Evolutionary conservation across 1,140 invertebrate species (phyloP).

Genomic region (Andricus grossulariae): DNA sequence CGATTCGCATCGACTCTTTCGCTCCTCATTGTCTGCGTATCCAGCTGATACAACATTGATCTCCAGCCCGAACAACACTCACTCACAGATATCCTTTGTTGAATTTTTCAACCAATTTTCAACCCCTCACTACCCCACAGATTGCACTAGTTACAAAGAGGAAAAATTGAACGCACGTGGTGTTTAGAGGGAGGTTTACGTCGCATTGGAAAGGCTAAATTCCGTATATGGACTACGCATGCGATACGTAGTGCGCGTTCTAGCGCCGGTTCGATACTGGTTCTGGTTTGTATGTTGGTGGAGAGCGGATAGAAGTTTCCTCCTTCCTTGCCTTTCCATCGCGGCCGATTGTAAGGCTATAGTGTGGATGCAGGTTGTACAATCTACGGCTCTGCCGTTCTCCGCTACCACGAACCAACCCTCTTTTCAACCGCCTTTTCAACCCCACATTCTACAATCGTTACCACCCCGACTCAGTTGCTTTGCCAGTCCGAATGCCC

Average conservation of each 20-base stretch:
- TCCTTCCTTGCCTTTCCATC: conserved; percentile 48
- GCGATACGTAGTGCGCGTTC: conserved; percentile 60
- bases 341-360: conserved; percentile 37
- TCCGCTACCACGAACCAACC: conserved; percentile 45
- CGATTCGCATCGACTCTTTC: not conserved
- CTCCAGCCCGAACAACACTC: not conserved
- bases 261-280: conserved; percentile 76
- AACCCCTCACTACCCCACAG: too few species aligned
- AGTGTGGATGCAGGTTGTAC: conserved; percentile 16
- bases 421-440: conserved; percentile 44
- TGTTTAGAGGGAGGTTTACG: not conserved
- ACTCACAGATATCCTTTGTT: not conserved
- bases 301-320: conserved; percentile 72
- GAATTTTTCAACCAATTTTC: not conserved
- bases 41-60: not conserved
- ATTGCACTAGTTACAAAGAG: too few species aligned
- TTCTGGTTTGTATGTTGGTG: conserved; percentile 68
- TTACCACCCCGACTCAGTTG: conserved; percentile 6
- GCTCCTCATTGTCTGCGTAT: not conserved
- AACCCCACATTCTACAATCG: conserved; percentile 43
- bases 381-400: conserved; percentile 49
- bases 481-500: conserved; percentile 14
- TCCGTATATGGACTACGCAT: conserved; percentile 32
- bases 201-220: conserved; percentile 2
- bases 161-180: conserved; percentile 11